Base-by-base conservation (phyloP, 2,888 invertebrate genomes). In the Aleiodes alternator region DNA sequence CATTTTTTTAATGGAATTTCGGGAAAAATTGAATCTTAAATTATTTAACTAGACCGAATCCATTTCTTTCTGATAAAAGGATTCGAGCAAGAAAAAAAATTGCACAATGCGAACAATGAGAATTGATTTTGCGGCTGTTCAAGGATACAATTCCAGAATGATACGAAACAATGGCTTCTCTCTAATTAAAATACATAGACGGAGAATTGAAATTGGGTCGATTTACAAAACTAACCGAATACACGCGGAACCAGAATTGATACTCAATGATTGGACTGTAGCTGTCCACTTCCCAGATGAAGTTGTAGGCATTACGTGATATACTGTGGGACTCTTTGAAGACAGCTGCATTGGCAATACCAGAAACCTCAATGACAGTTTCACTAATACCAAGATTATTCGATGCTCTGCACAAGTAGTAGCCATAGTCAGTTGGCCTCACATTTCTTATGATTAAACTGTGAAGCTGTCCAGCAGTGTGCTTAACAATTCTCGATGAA, bases 241-340 rank as follows among this genome's bases (percentile, higher is more conserved):
- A 86, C 80, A 87, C 87, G 50, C 90, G 85, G 82, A 91, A 91
- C 82, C 87, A 85, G 85, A 93, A 90, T 81, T 91, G 91, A 79
- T 93, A 92, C 90, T 96, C 96, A 82, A 94, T 94, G 69, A 96
- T 94, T 0, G 94, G 93, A 48, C 95, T 93, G 87, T 95, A 94
- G 73, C 95, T 96, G 85, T 96, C 96, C 0, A 96, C 96, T 85
- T 95, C 95, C 96, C 96, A 96, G 70, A 95, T 93, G 3, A 96
- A 91, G 6, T 93, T 94, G 85, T 94, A 95, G 34, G 93, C 90
- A 70, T 88, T 89, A 78, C 92, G 73, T 87, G 93, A 64, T 3
- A 86, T 80, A n/a, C 90, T 84, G 48, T 85, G 89, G 29, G 87
- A 90, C 78, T 92, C 92, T 80, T 92, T 92, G 83, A 95, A 93